Evolutionary conservation across 1,140 invertebrate genomes (phyloP).

Genomic region (Tribolium madens): DNA sequence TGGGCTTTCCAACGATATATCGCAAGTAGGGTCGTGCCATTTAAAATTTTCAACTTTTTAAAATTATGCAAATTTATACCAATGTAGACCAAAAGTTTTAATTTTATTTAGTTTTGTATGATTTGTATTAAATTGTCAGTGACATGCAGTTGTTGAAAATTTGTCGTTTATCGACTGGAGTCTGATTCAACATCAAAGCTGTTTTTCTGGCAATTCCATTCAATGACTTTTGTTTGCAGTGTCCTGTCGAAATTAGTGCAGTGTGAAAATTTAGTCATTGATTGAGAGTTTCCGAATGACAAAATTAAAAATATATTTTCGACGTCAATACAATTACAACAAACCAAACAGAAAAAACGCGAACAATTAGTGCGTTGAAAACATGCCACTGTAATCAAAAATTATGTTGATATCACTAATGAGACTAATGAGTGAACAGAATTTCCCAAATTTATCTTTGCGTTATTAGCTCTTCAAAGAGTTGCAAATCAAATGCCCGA

Average conservation of each 20-base stretch:
- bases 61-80: too few relatives aligned
- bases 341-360: neutral
- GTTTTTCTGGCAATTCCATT: neutral
- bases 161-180: neutral
- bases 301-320: neutral
- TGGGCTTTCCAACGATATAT: too few relatives aligned
- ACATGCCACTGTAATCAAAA: neutral
- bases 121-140: too few relatives aligned
- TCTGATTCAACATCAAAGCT: neutral
- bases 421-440: too few relatives aligned
- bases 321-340: neutral
- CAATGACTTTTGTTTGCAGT: neutral
- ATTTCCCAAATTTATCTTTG: neutral
- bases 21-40: too few relatives aligned
- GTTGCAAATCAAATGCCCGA: too few relatives aligned
- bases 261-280: neutral
- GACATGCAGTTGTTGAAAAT: neutral
- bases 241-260: neutral
- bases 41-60: too few relatives aligned
- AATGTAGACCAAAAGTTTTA: too few relatives aligned
- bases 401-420: neutral
- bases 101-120: too few relatives aligned
- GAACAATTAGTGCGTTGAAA: neutral
- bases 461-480: neutral
- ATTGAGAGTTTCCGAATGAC: neutral